Percentiles rank a stretch among this genome's conserved stretches.
Evolutionary conservation across 1,140 invertebrate genomes (phyloP).

Genomic region (Hylaeus anthracinus): DNA sequence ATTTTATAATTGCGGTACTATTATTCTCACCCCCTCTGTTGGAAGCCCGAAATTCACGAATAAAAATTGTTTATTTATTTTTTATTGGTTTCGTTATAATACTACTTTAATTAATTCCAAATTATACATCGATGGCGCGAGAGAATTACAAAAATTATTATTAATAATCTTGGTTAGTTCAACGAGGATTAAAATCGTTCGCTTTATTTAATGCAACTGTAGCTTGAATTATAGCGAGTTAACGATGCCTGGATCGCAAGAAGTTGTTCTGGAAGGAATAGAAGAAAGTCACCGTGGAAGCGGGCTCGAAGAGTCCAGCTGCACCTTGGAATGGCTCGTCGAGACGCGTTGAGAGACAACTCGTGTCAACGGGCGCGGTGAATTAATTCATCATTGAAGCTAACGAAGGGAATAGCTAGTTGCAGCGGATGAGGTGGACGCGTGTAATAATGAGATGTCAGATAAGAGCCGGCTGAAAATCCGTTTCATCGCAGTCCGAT

Average conservation of each 20-base stretch:
- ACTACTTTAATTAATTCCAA: too few relatives aligned
- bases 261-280: not conserved
- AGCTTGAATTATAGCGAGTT: not conserved
- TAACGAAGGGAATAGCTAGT: slow-evolving; percentile 62
- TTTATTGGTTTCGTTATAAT: too few relatives aligned
- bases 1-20: too few relatives aligned
- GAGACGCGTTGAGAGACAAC: slow-evolving; percentile 2
- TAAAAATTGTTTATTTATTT: too few relatives aligned
- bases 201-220: too few relatives aligned
- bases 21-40: too few relatives aligned
- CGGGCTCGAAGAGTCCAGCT: not conserved
- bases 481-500: slow-evolving; percentile 19
- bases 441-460: slow-evolving; percentile 59
- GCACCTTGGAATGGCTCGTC: not conserved
- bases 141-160: too few relatives aligned
- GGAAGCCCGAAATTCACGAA: too few relatives aligned
- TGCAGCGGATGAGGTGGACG: slow-evolving; percentile 60
- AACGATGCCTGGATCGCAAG: not conserved
- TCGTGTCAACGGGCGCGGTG: slow-evolving; percentile 42
- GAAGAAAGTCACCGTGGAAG: not conserved
- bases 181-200: too few relatives aligned
- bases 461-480: slow-evolving; percentile 61
- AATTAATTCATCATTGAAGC: slow-evolving; percentile 63
- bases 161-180: too few relatives aligned
- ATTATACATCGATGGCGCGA: too few relatives aligned